Conservation (phyloP, 2,888 invertebrate species). For the Chloroclystis v-ata region DNA sequence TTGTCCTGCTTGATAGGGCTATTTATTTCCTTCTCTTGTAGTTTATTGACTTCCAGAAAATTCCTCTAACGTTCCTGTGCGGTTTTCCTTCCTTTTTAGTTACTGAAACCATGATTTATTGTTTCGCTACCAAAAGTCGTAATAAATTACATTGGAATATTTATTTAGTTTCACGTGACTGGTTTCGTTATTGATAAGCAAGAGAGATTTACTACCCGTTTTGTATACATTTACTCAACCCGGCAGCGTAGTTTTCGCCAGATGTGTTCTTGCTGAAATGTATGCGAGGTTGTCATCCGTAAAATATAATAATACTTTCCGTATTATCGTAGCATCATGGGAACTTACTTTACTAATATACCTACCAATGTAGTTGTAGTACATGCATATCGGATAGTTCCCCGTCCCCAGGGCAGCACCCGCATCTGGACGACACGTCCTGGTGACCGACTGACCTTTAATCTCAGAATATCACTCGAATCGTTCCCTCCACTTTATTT, state of each 20-base stretch:
- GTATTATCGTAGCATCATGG: too few relatives aligned
- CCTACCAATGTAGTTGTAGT: too few relatives aligned
- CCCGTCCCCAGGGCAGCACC: too few relatives aligned
- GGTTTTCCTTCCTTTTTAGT: conserved; percentile 15
- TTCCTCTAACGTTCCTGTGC: too few relatives aligned
- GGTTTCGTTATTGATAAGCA: conserved; percentile 1
- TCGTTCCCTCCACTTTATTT: conserved; percentile 17
- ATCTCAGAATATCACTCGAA: conserved; percentile 49
- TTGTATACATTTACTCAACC: neutral
- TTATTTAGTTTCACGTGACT: neutral
- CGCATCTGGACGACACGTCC: conserved; percentile 30
- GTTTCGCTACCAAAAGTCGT: neutral
- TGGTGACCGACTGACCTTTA: conserved; percentile 51
- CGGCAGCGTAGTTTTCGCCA: conserved; percentile 3
- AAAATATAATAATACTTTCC: too few relatives aligned
- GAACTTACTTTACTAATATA: too few relatives aligned
- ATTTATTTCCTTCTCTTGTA: conserved; percentile 39
- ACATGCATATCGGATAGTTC: too few relatives aligned
- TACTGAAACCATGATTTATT: neutral
- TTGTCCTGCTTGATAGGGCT: conserved; percentile 30
- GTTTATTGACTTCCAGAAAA: too few relatives aligned
- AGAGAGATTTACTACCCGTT: conserved; percentile 2
- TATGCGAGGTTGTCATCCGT: neutral
- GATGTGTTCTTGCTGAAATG: neutral
- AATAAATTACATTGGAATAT: neutral